Evolutionary conservation across 2,797 vertebrate species (phyloP), one percentile per base, ranked within the genome.

Genomic region (Lepilemur ruficaudatus): DNA sequence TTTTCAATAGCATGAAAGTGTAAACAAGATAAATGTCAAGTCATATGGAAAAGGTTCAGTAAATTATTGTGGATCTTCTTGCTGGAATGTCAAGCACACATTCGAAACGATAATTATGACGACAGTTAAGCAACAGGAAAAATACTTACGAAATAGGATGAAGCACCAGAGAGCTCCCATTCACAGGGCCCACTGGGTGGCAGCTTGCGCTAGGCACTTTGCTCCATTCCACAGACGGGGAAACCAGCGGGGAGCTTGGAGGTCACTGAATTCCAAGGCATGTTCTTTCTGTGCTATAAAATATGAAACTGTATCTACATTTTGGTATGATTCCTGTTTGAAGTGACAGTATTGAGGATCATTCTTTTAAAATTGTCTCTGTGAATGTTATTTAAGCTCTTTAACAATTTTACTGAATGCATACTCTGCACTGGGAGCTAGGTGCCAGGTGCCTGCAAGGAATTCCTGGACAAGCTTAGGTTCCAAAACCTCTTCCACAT

Each of bases 21-120:
- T 83, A 83, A 94, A 79, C 11, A 79, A 93, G 88, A 41, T 65
- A 48, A 80, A 82, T 43, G 25, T 84, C 88, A 59, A 84, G 84
- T 80, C 70, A 59, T 52, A 41, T 61, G 32, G 30, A 61, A 87
- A 88, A 38, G 10, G 5, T 35, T 75, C 59, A 12, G 59, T 14
- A 69, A 55, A 70, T 94, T 41, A 69, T 75, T 41, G 69, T 61
- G 46, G 41, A 38, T 70, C 78, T 83, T 73, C 79, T 92, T 1
- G 1, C 43, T 70, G 69, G 59, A 83, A 75, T 83, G 59, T 84
- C 43, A 80, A 80, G 65, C 61, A 78, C 11, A 0, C 14, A 9
- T 70, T 90, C 43, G 75, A 32, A 79, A 57, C 76, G 81, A 41
- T 72, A 17, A 63, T 89, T 65, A 72, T 22, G 48, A 88, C 4